Percentiles rank a stretch among this genome's conserved stretches.
Evolutionary conservation across 2,888 invertebrate genomes (phyloP).

Genomic region (Erynnis tages): DNA sequence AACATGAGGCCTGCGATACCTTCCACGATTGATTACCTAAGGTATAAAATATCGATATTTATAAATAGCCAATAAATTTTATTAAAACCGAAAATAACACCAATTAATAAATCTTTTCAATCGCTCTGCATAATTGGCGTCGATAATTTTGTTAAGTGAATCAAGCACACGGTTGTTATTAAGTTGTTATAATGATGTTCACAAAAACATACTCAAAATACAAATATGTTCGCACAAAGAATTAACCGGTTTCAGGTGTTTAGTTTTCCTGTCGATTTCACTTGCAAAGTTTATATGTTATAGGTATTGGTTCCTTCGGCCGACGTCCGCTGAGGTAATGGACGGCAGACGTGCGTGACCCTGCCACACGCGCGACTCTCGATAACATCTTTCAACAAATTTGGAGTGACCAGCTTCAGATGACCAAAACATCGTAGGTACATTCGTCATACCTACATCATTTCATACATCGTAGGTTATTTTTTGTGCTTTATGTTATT

Average conservation of each 20-base stretch:
- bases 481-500: background rate
- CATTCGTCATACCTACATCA: too few relatives aligned
- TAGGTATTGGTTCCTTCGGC: slow-evolving; percentile 22
- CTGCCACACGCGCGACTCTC: background rate
- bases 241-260: slow-evolving; percentile 28
- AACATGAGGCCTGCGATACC: slow-evolving; percentile 9
- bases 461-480: too few relatives aligned
- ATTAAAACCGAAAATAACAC: too few relatives aligned
- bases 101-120: slow-evolving; percentile 4
- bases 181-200: slow-evolving; percentile 5
- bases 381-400: slow-evolving; percentile 5
- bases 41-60: background rate
- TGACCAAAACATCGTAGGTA: too few relatives aligned
- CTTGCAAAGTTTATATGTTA: slow-evolving; percentile 28
- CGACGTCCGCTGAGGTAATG: slow-evolving; percentile 21
- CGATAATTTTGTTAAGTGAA: background rate
- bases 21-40: background rate
- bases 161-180: background rate
- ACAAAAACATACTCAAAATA: background rate
- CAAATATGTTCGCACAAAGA: slow-evolving; percentile 4
- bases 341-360: slow-evolving; percentile 13
- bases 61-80: background rate
- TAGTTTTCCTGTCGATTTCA: slow-evolving; percentile 30
- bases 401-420: slow-evolving; percentile 1
- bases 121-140: background rate